A percentile compares a stretch with the other conserved stretches of the same genome.
Evolutionary conservation across 2,113 vertebrate species (phyloP).

Genomic region (Rhabdornis inornatus): DNA sequence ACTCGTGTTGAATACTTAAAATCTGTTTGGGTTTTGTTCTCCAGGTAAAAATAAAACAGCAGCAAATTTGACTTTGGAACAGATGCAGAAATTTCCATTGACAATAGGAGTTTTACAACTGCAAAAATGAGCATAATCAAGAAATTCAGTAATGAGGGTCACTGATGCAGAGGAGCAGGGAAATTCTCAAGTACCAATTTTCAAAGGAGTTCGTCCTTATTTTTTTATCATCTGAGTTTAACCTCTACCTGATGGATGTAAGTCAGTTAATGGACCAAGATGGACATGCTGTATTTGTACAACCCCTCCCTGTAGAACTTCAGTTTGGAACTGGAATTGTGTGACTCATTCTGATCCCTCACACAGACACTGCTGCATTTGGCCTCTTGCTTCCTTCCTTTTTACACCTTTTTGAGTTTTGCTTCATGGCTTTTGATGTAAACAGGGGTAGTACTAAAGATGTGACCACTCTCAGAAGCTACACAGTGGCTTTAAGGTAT

Average conservation of each 20-base stretch:
- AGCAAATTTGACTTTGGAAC: background rate
- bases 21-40: background rate
- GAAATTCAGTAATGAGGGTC: background rate
- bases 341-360: background rate
- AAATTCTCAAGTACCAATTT: background rate
- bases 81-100: background rate
- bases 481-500: background rate
- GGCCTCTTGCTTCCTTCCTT: background rate
- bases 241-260: background rate
- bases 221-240: background rate
- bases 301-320: background rate
- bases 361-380: background rate
- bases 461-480: background rate
- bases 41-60: background rate
- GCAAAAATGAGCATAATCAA: background rate
- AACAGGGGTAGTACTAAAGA: background rate
- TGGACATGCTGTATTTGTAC: background rate
- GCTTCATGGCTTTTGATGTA: fast-evolving
- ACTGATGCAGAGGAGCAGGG: background rate
- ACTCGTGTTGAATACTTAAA: background rate
- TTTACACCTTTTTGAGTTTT: background rate
- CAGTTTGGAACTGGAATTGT: background rate
- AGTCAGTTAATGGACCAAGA: background rate
- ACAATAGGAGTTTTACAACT: background rate
- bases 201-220: background rate